Evolutionary conservation across 2,113 vertebrate species (phyloP), one percentile per base, ranked within the genome.

Genomic region (Ardeotis arabs): DNA sequence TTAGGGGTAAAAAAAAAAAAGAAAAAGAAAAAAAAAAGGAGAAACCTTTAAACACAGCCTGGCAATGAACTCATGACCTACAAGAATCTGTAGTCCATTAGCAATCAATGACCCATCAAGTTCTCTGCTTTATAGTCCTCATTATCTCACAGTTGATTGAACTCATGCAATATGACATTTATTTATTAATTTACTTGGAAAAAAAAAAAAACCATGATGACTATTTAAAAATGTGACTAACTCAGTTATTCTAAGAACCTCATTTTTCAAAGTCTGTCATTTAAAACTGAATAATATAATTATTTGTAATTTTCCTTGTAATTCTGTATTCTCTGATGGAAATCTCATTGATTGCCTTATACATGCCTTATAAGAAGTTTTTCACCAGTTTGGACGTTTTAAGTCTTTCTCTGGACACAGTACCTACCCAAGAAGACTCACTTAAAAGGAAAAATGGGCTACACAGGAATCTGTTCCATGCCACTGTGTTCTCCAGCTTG

Each of bases 31-130:
- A 25, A 28, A 23, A 6, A 29, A 1, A 55, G 3, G 13, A 28
- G 2, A 68, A 91, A 69, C 20, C 21, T 94, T 96, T 84, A 82
- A 87, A 84, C 76, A 82, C 24, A 90, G 73, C 45, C 83, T 87
- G 70, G 74, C 80, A 90, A 72, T 92, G 92, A 95, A 95, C 88
- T 53, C 39, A 56, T 92, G 89, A 92, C 92, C 89, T 87, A 66
- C 70, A 84, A 72, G 74, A 95, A 84, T 95, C 84, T 96, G 95
- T 74, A 91, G 89, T 58, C 74, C 77, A 93, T 95, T 96, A 95
- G 37, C 68, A 95, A 87, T 76, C 84, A 79, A 37, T 96, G 94
- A 95, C 80, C 94, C 89, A 94, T 91, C 81, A 85, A 74, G 58
- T 39, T 93, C 45, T 82, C 63, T 80, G 59, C 50, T 95, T 94